A percentile compares a stretch with the other conserved stretches of the same genome.
Evolutionary conservation across 2,113 vertebrate species (phyloP).

Genomic region (Orthonyx spaldingii): DNA sequence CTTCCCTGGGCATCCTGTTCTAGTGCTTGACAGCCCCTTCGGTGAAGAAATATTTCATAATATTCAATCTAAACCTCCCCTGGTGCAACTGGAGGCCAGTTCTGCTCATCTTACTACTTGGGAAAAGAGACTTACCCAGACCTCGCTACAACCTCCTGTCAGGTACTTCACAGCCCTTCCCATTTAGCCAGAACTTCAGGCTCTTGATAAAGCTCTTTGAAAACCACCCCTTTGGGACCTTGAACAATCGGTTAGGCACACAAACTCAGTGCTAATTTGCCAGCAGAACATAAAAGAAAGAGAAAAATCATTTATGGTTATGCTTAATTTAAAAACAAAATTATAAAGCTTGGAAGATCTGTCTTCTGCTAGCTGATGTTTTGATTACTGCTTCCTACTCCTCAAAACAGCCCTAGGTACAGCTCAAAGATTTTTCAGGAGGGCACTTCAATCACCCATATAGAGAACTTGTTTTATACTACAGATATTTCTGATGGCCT

Average conservation of each 20-base stretch:
- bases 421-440: not conserved
- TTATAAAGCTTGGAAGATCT: not conserved
- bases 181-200: too few species aligned
- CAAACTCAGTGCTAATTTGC: not conserved
- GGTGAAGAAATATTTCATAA: not conserved
- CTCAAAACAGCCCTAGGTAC: not conserved
- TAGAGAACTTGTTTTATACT: not conserved
- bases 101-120: not conserved
- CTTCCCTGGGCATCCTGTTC: not conserved
- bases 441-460: not conserved
- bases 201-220: not conserved
- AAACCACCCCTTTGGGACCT: not conserved
- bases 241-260: not conserved
- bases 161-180: not conserved
- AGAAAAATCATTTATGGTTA: not conserved
- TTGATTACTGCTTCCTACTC: not conserved
- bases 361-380: not conserved
- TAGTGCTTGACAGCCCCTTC: not conserved
- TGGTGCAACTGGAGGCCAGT: not conserved
- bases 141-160: rapidly evolving
- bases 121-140: not conserved
- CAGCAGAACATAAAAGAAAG: not conserved
- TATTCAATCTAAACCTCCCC: not conserved
- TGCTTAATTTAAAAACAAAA: not conserved
- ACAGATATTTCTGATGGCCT: not conserved